phyloP scores from a whole-genome alignment of 2,113 vertebrate genomes.

The Phrynosoma blainvillii region DNA sequence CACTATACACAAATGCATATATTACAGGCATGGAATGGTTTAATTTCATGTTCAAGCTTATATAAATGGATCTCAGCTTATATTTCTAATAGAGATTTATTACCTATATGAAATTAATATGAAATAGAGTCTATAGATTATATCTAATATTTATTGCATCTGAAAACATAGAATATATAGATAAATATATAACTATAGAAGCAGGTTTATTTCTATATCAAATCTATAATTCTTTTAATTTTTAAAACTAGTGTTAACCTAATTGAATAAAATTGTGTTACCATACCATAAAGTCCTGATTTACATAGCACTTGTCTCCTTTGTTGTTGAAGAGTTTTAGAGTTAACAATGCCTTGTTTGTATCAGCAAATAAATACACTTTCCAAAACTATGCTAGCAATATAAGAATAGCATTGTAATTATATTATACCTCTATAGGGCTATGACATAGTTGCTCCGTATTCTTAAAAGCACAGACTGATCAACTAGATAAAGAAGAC shows the following conservation, averaged over 20 bases:
- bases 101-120: constrained; percentile 56
- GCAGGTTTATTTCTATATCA: constrained; percentile 50
- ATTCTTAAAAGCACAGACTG: not conserved
- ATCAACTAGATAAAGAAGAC: not conserved
- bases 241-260: constrained; percentile 4
- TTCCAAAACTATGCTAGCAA: not conserved
- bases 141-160: constrained; percentile 72
- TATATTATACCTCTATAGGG: not conserved
- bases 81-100: constrained; percentile 66
- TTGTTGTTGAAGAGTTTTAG: constrained; percentile 39
- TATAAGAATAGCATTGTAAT: constrained; percentile 1
- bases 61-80: constrained; percentile 60
- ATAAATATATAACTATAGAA: constrained; percentile 46
- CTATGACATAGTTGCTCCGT: not conserved
- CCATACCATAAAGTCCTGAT: not conserved
- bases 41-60: constrained; percentile 42
- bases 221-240: constrained; percentile 4
- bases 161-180: constrained; percentile 53
- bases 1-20: constrained; percentile 8
- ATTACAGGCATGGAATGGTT: constrained; percentile 46
- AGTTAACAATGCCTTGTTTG: constrained; percentile 29
- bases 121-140: constrained; percentile 65
- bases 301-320: constrained; percentile 15
- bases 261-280: constrained; percentile 41
- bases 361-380: not conserved